Evolutionary conservation across 2,888 invertebrate species (phyloP), one percentile per base, ranked within the genome.

Genomic region (Formica aserva): DNA sequence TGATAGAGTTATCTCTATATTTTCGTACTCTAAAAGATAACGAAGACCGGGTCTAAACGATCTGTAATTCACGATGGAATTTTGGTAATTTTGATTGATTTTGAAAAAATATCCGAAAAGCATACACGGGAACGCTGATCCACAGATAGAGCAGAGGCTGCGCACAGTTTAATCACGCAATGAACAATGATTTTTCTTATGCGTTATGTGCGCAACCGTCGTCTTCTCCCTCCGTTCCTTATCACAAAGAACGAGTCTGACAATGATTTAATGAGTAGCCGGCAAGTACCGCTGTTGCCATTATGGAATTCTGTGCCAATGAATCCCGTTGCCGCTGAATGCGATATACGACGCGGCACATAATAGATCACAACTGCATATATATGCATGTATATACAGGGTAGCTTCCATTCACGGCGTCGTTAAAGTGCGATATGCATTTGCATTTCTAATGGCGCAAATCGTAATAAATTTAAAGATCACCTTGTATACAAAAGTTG

Each of bases 271-370:
- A 81, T 75, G 81, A 81, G 81, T 41, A 78, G 48, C 63, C 72
- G 74, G 18, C 63, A 63, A 55, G 81, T 22, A 41, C 63, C 55
- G 32, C 75, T 76, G 75, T 65, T 75, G 57, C 75, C 63, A 81
- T 81, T 81, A 81, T 81, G 35, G 52, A 81, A 81, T 75, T 75
- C 76, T 81, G 81, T 75, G 76, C 74, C 75, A 81, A 81, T 75
- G 76, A 81, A 81, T 81, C 81, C 26, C 60, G 45, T 13, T 72
- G 60, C 26, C 71, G 60, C 72, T 80, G 78, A 80, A 71, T 80
- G 26, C 78, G 77, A 77, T 67, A 35, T 52, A 67, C n/a, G 38
- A 55, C 29, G 67, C 13, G 71, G 13, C 60, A 32, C 60, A 72
- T 60, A 80, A 80, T 72, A 72, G 78, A 60, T 45, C 60, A n/a